Percentiles rank a stretch among this genome's conserved stretches.
These are phyloP conservation scores for Leucoma salicis DNA, from an alignment of 2,888 invertebrate species.

Conservation along the genomic window DNA sequence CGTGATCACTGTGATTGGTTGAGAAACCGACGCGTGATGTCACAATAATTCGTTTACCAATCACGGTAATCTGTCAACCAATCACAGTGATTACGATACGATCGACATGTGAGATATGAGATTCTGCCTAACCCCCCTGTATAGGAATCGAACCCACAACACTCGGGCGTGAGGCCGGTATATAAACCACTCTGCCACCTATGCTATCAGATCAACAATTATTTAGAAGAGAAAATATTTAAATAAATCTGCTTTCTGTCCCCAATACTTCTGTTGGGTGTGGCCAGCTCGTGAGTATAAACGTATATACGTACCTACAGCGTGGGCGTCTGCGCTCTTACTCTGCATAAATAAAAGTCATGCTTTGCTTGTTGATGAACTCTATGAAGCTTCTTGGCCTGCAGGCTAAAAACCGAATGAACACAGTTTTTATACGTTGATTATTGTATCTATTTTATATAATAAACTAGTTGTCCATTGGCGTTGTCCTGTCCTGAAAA, in stretches of 20 bases:
- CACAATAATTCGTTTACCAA: too few relatives aligned
- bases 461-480: neutral
- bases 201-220: too few relatives aligned
- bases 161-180: too few relatives aligned
- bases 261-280: conserved; percentile 24
- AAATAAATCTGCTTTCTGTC: neutral
- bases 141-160: too few relatives aligned
- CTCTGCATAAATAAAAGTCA: conserved; percentile 66
- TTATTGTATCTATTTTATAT: neutral
- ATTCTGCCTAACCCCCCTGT: too few relatives aligned
- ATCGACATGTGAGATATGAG: too few relatives aligned
- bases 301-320: conserved; percentile 45
- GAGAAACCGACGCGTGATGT: too few relatives aligned
- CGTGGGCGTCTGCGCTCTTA: conserved; percentile 54
- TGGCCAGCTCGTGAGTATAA: conserved; percentile 28
- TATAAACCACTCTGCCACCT: too few relatives aligned
- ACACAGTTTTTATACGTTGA: conserved; percentile 16
- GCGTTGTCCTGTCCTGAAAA: too few relatives aligned
- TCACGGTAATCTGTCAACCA: too few relatives aligned
- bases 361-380: conserved; percentile 37
- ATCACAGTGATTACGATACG: too few relatives aligned
- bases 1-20: too few relatives aligned
- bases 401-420: conserved; percentile 32
- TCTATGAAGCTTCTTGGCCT: conserved; percentile 33
- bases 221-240: neutral